A percentile compares a stretch with the other conserved stretches of the same genome.
phyloP scores from a whole-genome alignment of 2,113 vertebrate genomes.

The Heliornis fulica region DNA sequence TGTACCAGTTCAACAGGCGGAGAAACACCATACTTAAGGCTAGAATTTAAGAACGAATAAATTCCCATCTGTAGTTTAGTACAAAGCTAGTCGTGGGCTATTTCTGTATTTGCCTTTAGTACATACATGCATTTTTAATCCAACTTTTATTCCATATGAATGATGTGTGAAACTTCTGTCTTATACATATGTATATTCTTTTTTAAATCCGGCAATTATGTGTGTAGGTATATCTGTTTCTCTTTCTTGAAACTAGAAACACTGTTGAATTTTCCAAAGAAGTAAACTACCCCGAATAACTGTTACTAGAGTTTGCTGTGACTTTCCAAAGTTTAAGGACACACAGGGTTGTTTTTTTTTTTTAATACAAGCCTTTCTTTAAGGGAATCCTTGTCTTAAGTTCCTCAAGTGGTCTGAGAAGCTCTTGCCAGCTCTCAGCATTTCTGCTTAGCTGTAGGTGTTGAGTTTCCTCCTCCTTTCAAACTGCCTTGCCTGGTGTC shows the following conservation, averaged over 20 bases:
- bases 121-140: neutral
- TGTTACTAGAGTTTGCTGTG: neutral
- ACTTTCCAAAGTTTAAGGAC: neutral
- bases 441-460: neutral
- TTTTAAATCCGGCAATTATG: neutral
- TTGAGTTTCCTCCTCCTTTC: slow-evolving; percentile 8
- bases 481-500: neutral
- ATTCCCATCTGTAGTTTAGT: neutral
- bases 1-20: neutral
- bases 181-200: neutral
- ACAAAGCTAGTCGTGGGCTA: neutral
- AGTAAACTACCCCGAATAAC: neutral
- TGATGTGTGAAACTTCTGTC: neutral
- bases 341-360: neutral
- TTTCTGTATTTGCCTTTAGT: slow-evolving; percentile 21
- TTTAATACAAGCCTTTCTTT: neutral
- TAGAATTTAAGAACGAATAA: neutral
- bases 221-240: neutral
- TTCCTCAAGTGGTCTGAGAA: neutral
- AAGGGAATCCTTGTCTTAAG: neutral
- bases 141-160: neutral
- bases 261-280: neutral
- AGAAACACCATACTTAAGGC: neutral
- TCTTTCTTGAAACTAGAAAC: neutral
- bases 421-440: neutral